Evolutionary conservation across 2,888 invertebrate species (phyloP), one percentile per base, ranked within the genome.

Genomic region (Rotaria socialis): DNA sequence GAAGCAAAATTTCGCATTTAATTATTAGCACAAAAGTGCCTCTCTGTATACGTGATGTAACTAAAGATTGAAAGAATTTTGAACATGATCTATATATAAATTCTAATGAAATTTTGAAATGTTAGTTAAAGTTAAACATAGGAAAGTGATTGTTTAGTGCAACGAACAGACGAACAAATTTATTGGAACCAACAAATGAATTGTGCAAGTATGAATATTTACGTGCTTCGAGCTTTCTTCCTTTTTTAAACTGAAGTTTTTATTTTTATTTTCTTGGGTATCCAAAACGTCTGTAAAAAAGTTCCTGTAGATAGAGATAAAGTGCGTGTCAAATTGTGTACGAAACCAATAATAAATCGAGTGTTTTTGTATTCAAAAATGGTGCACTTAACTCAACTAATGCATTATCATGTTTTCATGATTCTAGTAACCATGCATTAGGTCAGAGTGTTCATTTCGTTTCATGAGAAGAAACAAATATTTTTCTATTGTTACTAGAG

Each of bases 11-110:
- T 19, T 91, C 91, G 7, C 90, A 91, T 43, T 90, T 91, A 84
- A 91, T 91, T 88, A 90, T 91, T 35, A 90, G 91, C 14, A 90
- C 91, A 85, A 88, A 91, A 86, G 91, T 91, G 88, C 90, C 91
- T 50, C 89, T 52, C 52, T 52, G 16, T 16, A 52, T 16, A 0
- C 2, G 96, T 58, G 96, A 96, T 91, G 96, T 96, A 0, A 95
- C 95, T 86, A 93, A 95, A 88, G 96, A 96, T 92, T 96, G 96
- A 96, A 94, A 94, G 88, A 95, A 95, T 91, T 94, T 94, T 90
- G 95, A 95, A 90, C 92, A 91, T 90, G 92, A 90, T 91, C 93
- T 94, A 90, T 96, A 94, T 90, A 94, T 95, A 89, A 95, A 96
- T 90, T 94, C 96, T 0, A 96, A 96, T 90, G 94, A 94, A n/a